Conservation (phyloP, 2,888 invertebrate species). For the Diarsia rubi region DNA sequence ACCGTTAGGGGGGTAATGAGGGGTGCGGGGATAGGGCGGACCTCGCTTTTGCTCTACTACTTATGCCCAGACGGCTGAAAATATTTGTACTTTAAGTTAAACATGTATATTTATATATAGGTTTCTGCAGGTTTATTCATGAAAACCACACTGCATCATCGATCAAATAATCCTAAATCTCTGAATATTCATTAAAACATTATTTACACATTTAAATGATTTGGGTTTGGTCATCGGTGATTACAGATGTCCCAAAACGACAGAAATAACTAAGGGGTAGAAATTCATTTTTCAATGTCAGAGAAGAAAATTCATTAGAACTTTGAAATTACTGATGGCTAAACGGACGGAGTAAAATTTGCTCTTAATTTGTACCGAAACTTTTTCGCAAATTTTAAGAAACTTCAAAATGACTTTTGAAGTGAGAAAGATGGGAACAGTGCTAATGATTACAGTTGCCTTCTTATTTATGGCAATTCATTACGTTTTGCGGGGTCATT, state of each 20-base stretch:
- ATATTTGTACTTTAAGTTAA: constrained; percentile 52
- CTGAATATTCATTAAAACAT: not conserved
- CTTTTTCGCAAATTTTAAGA: constrained; percentile 88
- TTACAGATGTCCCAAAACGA: constrained; percentile 80
- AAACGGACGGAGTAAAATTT: constrained; percentile 90
- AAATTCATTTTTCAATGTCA: constrained; percentile 91
- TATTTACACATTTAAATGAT: constrained; percentile 69
- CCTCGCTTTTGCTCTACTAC: constrained; percentile 70
- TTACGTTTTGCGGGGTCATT: constrained; percentile 53
- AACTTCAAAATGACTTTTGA: constrained; percentile 88
- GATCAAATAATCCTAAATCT: not conserved
- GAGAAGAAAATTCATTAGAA: constrained; percentile 91
- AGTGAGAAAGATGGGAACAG: constrained; percentile 86
- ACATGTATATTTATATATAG: not conserved
- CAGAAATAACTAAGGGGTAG: constrained; percentile 83
- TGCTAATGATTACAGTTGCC: constrained; percentile 88
- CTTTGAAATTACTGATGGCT: constrained; percentile 91
- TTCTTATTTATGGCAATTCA: constrained; percentile 70
- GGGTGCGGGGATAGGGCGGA: constrained; percentile 81
- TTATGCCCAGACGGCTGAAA: constrained; percentile 72
- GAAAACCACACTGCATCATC: not conserved
- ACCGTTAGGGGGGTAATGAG: constrained; percentile 88
- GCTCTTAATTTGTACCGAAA: constrained; percentile 90
- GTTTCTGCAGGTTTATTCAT: not conserved
- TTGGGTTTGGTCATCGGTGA: constrained; percentile 65